Percentiles rank a stretch among this genome's conserved stretches.
phyloP scores from a whole-genome alignment of 2,888 invertebrate genomes.

The Endotricha flammealis region DNA sequence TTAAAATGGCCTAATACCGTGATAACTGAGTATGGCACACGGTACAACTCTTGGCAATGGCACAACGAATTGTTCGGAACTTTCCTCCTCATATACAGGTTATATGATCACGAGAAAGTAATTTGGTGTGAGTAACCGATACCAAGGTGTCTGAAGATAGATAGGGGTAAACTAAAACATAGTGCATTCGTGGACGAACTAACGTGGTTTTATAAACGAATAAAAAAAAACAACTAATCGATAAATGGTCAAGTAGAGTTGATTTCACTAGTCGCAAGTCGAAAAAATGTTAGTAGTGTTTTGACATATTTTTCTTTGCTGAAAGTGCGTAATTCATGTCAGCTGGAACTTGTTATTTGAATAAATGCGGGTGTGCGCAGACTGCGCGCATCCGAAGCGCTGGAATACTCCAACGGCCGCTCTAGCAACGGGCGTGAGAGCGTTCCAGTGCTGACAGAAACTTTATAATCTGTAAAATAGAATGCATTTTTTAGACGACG shows the following conservation, averaged over 20 bases:
- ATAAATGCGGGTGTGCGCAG: conserved; percentile 38
- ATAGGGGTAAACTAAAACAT: conserved; percentile 70
- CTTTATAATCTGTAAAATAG: conserved; percentile 65
- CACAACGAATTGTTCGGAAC: conserved; percentile 29
- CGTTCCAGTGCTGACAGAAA: conserved; percentile 53
- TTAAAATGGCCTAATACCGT: no score
- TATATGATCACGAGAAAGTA: conserved; percentile 58
- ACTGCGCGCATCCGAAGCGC: conserved; percentile 34
- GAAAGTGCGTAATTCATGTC: conserved; percentile 80
- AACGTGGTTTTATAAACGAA: conserved; percentile 62
- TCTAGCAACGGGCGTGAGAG: conserved; percentile 45
- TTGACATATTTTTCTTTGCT: conserved; percentile 80
- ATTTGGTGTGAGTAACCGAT: conserved; percentile 32
- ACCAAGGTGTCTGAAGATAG: conserved; percentile 53
- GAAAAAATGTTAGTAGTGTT: conserved; percentile 78
- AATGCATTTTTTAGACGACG: conserved; percentile 62
- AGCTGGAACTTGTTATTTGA: conserved; percentile 68
- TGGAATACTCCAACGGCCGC: conserved; percentile 63
- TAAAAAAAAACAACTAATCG: conserved; percentile 62
- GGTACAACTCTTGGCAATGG: conserved; percentile 30
- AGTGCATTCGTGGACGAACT: conserved; percentile 72
- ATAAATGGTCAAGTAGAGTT: conserved; percentile 78
- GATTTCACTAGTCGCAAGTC: conserved; percentile 79
- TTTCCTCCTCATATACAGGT: conserved; percentile 62
- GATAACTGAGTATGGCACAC: conserved; percentile 13